Evolutionary conservation across 35 echinoderm and acorn worm species (phyloP).

Genomic region (Apostichopus californicus): DNA sequence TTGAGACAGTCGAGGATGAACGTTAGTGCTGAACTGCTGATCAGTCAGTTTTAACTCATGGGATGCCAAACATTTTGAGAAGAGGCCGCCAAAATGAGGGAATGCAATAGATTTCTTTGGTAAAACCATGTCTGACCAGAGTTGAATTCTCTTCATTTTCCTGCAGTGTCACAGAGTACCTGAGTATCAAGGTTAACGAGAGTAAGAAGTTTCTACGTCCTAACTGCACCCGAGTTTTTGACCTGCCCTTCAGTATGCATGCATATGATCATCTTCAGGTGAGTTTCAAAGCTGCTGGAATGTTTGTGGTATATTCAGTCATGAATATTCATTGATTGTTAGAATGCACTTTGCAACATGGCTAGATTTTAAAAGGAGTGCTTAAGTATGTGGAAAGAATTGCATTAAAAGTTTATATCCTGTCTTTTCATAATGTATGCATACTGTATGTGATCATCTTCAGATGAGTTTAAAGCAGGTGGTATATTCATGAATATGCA

Average conservation of each 20-base stretch:
- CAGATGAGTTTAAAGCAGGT: conserved; percentile 42
- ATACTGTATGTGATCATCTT: conserved; percentile 83
- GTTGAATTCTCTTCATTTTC: background rate
- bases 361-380: no score
- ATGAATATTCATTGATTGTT: no score
- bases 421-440: conserved; percentile 67
- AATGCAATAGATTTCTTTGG: no score
- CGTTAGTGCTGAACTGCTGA: no score
- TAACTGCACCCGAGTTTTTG: conserved; percentile 79
- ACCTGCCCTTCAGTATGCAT: conserved; percentile 87
- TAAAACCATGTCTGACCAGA: no score
- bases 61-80: no score
- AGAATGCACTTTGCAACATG: no score
- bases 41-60: no score
- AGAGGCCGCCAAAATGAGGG: no score
- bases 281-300: background rate
- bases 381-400: no score
- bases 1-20: no score
- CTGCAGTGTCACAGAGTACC: conserved; percentile 54
- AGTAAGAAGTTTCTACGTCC: conserved; percentile 76
- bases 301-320: background rate
- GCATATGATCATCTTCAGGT: conserved; percentile 92
- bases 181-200: conserved; percentile 70
- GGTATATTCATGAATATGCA: background rate
- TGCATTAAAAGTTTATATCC: no score